phyloP scores from a whole-genome alignment of 2,888 invertebrate species.

The Epinotia bilunana region DNA sequence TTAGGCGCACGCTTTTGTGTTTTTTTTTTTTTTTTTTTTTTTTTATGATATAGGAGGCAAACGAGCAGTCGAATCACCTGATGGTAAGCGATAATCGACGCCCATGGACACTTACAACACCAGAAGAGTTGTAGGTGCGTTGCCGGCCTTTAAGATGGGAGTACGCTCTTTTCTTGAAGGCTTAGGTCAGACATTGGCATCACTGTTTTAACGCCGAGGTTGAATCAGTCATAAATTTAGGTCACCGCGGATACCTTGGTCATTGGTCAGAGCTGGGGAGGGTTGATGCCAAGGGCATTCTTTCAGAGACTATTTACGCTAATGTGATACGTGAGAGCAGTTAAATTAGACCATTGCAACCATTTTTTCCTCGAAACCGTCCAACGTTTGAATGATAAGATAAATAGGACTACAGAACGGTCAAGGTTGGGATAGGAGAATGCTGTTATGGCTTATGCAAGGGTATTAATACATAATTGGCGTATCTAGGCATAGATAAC shows the following conservation, averaged over 20 bases:
- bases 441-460: conserved; percentile 11
- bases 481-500: neutral
- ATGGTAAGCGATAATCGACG: too few species aligned
- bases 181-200: neutral
- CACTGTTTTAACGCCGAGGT: neutral
- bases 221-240: neutral
- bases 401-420: conserved; percentile 59
- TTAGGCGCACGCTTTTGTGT: too few species aligned
- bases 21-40: too few species aligned
- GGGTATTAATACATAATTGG: neutral
- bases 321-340: conserved; percentile 71
- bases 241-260: neutral
- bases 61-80: too few species aligned
- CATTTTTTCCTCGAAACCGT: conserved; percentile 66
- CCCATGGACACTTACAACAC: too few species aligned
- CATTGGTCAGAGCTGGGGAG: neutral
- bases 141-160: too few species aligned
- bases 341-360: conserved; percentile 78
- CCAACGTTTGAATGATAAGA: conserved; percentile 64
- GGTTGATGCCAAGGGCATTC: conserved; percentile 59
- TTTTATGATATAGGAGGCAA: too few species aligned
- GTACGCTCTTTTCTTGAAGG: too few species aligned
- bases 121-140: too few species aligned
- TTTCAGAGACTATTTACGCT: conserved; percentile 71
- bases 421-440: conserved; percentile 59